Evolutionary conservation across 2,888 invertebrate species (phyloP).

Genomic region (Chloroclystis v-ata): DNA sequence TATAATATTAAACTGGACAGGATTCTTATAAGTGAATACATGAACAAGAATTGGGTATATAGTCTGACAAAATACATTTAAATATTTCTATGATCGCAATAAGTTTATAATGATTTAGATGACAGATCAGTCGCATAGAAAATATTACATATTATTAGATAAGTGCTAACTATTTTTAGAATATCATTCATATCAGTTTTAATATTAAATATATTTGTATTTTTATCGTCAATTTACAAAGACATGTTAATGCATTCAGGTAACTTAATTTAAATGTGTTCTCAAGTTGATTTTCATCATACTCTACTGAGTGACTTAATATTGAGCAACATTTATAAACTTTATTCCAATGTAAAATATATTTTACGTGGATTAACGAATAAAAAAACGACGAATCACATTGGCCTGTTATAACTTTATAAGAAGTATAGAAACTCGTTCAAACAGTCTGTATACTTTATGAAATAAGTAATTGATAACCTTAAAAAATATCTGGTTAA

Average conservation of each 20-base stretch:
- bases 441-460: too few relatives aligned
- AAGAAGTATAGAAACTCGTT: too few relatives aligned
- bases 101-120: not conserved
- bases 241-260: not conserved
- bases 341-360: conserved; percentile 1
- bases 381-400: too few relatives aligned
- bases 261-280: not conserved
- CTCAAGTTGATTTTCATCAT: too few relatives aligned
- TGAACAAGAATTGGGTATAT: not conserved
- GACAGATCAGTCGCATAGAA: conserved; percentile 1
- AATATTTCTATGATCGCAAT: not conserved
- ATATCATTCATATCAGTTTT: too few relatives aligned
- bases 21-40: not conserved
- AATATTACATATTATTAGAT: not conserved
- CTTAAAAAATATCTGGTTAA: too few relatives aligned
- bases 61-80: conserved; percentile 1
- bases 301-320: conserved; percentile 12
- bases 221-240: not conserved
- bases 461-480: too few relatives aligned
- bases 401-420: too few relatives aligned
- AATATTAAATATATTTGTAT: not conserved
- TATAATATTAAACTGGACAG: conserved; percentile 1
- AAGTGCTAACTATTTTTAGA: not conserved
- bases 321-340: conserved; percentile 18
- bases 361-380: too few relatives aligned